Evolutionary conservation across 1,140 invertebrate genomes (phyloP).

Genomic region (Andrena cerasifolii): DNA sequence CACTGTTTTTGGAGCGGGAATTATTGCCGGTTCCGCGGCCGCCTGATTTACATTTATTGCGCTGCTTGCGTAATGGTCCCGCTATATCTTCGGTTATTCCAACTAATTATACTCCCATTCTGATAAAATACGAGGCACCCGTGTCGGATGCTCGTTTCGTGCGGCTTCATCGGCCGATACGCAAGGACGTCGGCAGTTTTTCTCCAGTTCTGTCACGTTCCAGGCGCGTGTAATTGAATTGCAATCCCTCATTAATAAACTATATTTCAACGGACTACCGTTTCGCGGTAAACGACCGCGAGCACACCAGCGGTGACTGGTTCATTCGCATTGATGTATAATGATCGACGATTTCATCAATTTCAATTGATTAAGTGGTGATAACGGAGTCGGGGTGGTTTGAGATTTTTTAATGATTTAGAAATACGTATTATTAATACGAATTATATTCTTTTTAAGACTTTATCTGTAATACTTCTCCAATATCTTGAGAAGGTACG

Average conservation of each 20-base stretch:
- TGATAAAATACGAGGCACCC: conserved; percentile 75
- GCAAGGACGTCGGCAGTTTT: background rate
- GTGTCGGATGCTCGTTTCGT: conserved; percentile 52
- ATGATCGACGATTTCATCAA: too few relatives aligned
- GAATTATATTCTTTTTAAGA: too few relatives aligned
- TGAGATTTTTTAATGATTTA: too few relatives aligned
- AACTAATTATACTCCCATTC: conserved; percentile 81
- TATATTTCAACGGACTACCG: too few relatives aligned
- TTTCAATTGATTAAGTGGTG: too few relatives aligned
- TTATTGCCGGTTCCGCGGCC: conserved; percentile 78
- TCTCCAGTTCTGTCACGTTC: background rate
- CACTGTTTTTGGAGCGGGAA: conserved; percentile 78
- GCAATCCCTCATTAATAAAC: background rate
- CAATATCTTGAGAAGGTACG: too few relatives aligned
- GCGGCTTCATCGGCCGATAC: conserved; percentile 3
- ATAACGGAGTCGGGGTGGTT: too few relatives aligned
- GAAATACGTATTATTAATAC: too few relatives aligned
- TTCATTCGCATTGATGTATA: too few relatives aligned
- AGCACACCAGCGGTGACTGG: too few relatives aligned
- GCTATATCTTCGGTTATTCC: conserved; percentile 80
- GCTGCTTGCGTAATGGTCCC: conserved; percentile 78
- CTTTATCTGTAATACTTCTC: too few relatives aligned
- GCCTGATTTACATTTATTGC: conserved; percentile 82
- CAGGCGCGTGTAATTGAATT: background rate
- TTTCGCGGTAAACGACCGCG: too few relatives aligned